Evolutionary conservation across 2,797 vertebrate species (phyloP), one percentile per base, ranked within the genome.

Genomic region (Coilia nasus): DNA sequence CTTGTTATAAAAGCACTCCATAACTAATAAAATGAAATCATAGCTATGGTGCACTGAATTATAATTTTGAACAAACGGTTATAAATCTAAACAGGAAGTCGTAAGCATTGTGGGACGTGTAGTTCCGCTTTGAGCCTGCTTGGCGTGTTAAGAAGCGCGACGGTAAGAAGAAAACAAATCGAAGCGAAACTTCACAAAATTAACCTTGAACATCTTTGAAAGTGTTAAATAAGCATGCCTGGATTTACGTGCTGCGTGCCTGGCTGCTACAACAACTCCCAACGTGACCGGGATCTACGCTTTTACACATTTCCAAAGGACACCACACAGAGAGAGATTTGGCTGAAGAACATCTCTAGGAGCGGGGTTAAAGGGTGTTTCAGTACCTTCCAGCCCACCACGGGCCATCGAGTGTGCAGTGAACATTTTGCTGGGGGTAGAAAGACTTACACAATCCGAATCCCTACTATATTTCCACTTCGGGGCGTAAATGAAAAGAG

Each of bases 271-370:
- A 96, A 94, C 92, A 96, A 96, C 91, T 96, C 94, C 82, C 95
- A 96, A 86, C 93, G 95, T 87, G 95, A 95, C 91, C 95, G 95
- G 90, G 94, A 95, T 82, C 95, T 96, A 87, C 93, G 95, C 87
- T 96, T 96, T 90, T 96, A 96, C 92, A 96, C 95, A 85, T 96
- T 96, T 89, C 95, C 98, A 19, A 99, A 99, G 94, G 97, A 99
- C 93, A 92, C 94, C 82, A 93, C 96, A 93, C 96, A 98, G 89
- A 92, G 98, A 86, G 97, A 97, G 91, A 95, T 96, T 86, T 99
- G 98, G 98, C 96, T 99, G 86, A 96, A 98, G 96, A 99, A 99
- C 93, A 98, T 99, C 92, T 99, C 98, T 86, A 96, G 98, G 88
- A 97, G 97, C 87, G 98, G 98, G 89, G 97, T 99, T 91, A 98